Evolutionary conservation across 2,797 vertebrate species (phyloP).

Genomic region (Poecilia gillii): DNA sequence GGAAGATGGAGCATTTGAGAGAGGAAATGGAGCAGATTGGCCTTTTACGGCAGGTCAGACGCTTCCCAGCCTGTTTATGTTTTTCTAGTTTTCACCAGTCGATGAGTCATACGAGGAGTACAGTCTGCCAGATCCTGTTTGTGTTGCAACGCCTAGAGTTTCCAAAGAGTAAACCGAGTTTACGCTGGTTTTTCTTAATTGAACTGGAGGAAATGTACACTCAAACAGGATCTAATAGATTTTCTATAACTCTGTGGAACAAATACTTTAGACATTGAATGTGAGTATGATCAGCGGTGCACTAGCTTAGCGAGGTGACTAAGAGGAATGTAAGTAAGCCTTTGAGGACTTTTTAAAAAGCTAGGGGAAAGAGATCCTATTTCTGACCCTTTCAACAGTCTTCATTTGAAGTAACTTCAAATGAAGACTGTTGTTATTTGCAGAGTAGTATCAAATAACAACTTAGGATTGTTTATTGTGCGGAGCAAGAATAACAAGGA

Average conservation of each 20-base stretch:
- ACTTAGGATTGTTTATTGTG: not conserved
- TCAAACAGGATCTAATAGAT: not conserved
- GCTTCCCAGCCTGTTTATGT: conserved; percentile 11
- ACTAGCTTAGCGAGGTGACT: not conserved
- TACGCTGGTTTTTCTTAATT: not conserved
- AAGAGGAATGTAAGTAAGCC: not conserved
- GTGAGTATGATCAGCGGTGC: not conserved
- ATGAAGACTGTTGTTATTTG: too few relatives aligned
- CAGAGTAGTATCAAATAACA: not conserved
- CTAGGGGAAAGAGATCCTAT: not conserved
- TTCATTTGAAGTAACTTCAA: not conserved
- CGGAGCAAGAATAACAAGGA: not conserved
- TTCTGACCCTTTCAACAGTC: not conserved
- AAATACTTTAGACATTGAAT: not conserved
- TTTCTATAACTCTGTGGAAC: not conserved
- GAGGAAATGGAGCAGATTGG: conserved; percentile 96
- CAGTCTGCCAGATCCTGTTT: conserved; percentile 22
- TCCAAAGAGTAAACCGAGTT: not conserved
- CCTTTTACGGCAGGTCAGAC: conserved; percentile 89
- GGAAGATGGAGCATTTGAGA: conserved; percentile 97
- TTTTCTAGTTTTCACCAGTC: not conserved
- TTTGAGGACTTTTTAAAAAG: not conserved
- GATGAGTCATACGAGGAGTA: not conserved
- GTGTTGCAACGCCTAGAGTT: conserved; percentile 15
- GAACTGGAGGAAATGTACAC: not conserved